Base-by-base conservation (phyloP, 2,888 invertebrate genomes). In the Urechis unicinctus region DNA sequence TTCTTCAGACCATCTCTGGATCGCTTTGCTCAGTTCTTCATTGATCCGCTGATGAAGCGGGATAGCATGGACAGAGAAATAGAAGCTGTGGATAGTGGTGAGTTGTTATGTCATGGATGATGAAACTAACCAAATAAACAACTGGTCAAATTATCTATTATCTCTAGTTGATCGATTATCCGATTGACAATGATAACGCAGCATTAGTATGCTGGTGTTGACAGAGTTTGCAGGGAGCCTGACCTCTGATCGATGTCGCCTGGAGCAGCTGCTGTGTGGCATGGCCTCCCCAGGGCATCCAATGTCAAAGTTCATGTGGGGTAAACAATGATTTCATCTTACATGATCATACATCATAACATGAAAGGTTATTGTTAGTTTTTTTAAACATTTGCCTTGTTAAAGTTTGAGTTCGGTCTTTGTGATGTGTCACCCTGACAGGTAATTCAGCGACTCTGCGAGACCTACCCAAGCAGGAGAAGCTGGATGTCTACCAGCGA, bases 11-110 rank as follows among this genome's bases (percentile, higher is more conserved):
- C 85, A 51, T 87, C 88, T 0, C 81, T 94, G 74, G 91, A 93
- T 73, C 85, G 85, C 79, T 92, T 94, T 81, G 87, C 91, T 45
- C 88, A 91, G 70, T 88, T 93, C 80, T 90, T 94, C 75, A 88
- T 89, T 60, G 82, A 84, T 42, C 94, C 94, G 0, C 81, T 94
- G 44, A 87, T 94, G 87, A 85, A 85, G 71, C 84, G 86, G 69
- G 88, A 88, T 59, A 86, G 89, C 0, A 90, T 94, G 84, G 85
- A 88, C 58, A 81, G 92, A 44, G 94, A 94, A 78, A 81, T 91
- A 43, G 86, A 91, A 75, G 87, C 91, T 0, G 88, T 94, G 2
- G 91, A 94, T 72, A 91, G 90, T 52, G 88, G 88, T 88, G 68
- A 65, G 68, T 67, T 2, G 6, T 4, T 31, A 17, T 17, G n/a